These are phyloP conservation scores for Itoplectis maculator DNA, from an alignment of 2,888 invertebrate genomes.

Conservation along the genomic window DNA sequence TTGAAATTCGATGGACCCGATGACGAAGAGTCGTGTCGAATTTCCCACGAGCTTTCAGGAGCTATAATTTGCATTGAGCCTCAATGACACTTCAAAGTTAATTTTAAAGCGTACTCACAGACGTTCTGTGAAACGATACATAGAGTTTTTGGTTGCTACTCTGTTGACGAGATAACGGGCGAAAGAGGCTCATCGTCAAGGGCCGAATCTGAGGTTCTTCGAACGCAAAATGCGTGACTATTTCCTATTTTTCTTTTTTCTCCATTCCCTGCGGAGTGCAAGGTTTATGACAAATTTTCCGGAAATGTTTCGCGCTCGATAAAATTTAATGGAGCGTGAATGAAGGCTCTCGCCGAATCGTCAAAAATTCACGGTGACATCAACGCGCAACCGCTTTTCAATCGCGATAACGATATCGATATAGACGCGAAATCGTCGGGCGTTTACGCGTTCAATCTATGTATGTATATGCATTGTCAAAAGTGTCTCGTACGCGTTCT, in stretches of 20 bases:
- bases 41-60: conserved; percentile 58
- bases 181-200: not conserved
- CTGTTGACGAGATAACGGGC: not conserved
- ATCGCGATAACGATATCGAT: conserved; percentile 23
- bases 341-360: conserved; percentile 28
- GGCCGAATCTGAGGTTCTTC: not conserved
- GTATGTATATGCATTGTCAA: conserved; percentile 12
- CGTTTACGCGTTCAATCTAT: conserved; percentile 48
- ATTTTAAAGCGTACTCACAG: conserved; percentile 58
- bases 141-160: conserved; percentile 24
- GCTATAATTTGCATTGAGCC: conserved; percentile 49
- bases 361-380: conserved; percentile 41
- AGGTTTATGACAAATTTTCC: conserved; percentile 17
- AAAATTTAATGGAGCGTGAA: conserved; percentile 47
- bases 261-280: not conserved
- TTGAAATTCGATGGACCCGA: conserved; percentile 41
- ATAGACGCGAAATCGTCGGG: conserved; percentile 6
- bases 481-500: conserved; percentile 34
- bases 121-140: conserved; percentile 20
- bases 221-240: conserved; percentile 11
- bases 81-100: conserved; percentile 54
- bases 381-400: conserved; percentile 40
- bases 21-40: conserved; percentile 13
- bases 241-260: conserved; percentile 10
- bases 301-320: conserved; percentile 8